Conservation (phyloP, 2,888 invertebrate species). For the Teleogryllus oceanicus region DNA sequence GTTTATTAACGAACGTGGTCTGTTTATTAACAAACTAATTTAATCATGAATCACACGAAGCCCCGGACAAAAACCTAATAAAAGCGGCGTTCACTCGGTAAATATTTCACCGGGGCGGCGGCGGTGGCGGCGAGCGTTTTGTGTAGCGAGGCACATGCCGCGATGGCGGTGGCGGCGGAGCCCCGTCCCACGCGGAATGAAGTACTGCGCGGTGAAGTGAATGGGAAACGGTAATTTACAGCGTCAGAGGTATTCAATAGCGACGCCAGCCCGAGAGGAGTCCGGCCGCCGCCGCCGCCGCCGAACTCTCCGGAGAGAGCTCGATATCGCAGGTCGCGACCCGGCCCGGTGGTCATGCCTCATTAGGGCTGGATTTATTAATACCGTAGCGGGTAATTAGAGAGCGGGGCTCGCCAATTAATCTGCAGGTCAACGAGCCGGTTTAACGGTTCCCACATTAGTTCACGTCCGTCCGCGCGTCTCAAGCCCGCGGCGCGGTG, state of each 20-base stretch:
- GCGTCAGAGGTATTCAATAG: constrained; percentile 6
- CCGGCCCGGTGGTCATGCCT: constrained; percentile 18
- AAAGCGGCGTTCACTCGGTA: too few species aligned
- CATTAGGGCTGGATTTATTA: constrained; percentile 18
- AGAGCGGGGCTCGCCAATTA: constrained; percentile 7
- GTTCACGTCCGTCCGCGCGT: neutral
- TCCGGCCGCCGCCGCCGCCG: neutral
- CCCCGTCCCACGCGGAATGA: neutral
- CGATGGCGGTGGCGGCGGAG: too few species aligned
- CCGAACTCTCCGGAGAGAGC: neutral
- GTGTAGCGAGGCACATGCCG: too few species aligned
- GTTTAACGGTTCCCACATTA: constrained; percentile 18
- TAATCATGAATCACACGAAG: too few species aligned
- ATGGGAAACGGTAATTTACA: constrained; percentile 8
- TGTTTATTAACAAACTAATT: too few species aligned
- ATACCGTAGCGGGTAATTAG: constrained; percentile 18
- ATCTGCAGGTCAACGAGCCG: constrained; percentile 18
- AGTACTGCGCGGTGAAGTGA: neutral
- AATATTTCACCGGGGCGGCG: too few species aligned
- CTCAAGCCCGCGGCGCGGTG: neutral
- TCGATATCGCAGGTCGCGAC: constrained; percentile 18
- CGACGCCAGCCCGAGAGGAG: neutral
- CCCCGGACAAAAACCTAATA: too few species aligned
- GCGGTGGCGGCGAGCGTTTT: too few species aligned
- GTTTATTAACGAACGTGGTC: too few species aligned